phyloP scores from a whole-genome alignment of 2,888 invertebrate genomes.

The Branchipolynoe longqiensis region DNA sequence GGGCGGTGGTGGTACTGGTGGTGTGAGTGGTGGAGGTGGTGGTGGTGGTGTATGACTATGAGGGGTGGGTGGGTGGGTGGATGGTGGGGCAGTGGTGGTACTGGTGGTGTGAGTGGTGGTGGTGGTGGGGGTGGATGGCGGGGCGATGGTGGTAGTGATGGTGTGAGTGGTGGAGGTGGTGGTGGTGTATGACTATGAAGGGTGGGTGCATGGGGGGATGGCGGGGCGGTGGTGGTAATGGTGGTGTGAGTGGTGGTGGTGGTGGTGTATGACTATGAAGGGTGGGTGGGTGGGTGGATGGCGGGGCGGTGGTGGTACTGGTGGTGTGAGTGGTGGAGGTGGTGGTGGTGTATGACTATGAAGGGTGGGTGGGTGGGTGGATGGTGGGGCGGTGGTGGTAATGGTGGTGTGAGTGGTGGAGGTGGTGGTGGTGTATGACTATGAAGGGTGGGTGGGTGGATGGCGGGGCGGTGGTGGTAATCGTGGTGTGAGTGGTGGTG shows the following conservation, averaged over 20 bases:
- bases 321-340: neutral
- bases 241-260: neutral
- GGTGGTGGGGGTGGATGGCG: neutral
- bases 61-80: constrained; percentile 15
- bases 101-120: neutral
- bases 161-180: constrained; percentile 29
- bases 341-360: too few species aligned
- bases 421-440: too few species aligned
- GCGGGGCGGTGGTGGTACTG: constrained; percentile 15
- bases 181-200: neutral
- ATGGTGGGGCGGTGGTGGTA: constrained; percentile 40
- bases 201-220: neutral
- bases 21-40: neutral
- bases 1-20: constrained; percentile 1
- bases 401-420: too few species aligned
- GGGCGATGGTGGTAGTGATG: neutral
- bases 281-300: neutral
- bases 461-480: too few species aligned
- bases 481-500: too few species aligned
- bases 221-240: constrained; percentile 11
- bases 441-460: too few species aligned
- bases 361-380: too few species aligned
- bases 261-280: neutral
- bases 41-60: neutral
- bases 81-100: neutral